These are phyloP conservation scores for Cyrtonyx montezumae DNA, from an alignment of 2,113 vertebrate species.

Conservation along the genomic window DNA sequence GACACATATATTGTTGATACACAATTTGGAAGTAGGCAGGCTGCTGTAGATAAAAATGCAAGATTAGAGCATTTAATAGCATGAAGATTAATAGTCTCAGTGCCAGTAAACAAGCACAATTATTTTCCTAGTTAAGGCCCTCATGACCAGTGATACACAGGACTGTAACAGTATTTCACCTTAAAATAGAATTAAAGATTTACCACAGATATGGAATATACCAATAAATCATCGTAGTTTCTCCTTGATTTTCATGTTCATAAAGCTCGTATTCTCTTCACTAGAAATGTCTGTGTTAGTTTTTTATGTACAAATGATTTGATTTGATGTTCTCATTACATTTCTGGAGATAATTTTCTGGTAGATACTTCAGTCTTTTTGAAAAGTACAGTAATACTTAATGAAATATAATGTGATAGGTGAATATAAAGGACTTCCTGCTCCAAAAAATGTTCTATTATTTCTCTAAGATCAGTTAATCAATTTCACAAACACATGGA, in stretches of 20 bases:
- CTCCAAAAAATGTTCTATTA: not conserved
- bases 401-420: not conserved
- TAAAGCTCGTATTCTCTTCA: not conserved
- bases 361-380: not conserved
- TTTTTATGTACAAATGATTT: rapidly evolving
- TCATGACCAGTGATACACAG: not conserved
- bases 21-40: not conserved
- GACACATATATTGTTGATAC: not conserved
- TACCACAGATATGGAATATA: not conserved
- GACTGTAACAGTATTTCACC: not conserved
- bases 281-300: not conserved
- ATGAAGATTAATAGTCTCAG: not conserved
- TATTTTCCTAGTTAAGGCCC: not conserved
- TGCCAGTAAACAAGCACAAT: not conserved
- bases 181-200: not conserved
- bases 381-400: not conserved
- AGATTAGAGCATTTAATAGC: not conserved
- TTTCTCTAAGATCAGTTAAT: not conserved
- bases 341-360: not conserved
- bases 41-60: not conserved
- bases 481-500: not conserved
- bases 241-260: not conserved
- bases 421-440: not conserved
- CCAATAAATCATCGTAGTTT: not conserved
- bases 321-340: not conserved